Evolutionary conservation across 1,140 invertebrate genomes (phyloP), one percentile per base, ranked within the genome.

Genomic region (Hirudo medicinalis): DNA sequence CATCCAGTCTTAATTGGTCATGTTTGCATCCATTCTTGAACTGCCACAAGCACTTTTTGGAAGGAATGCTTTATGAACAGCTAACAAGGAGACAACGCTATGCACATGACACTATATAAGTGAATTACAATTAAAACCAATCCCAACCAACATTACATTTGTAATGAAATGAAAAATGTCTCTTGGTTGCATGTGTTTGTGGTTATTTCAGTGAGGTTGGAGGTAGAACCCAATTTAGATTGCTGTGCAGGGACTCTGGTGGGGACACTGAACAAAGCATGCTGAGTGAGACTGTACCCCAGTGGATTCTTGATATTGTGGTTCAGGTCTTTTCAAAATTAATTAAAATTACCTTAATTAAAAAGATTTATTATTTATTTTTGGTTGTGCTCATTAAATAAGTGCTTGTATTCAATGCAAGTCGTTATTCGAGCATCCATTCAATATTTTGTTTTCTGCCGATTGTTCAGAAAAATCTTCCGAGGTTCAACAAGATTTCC

Each of bases 241-340:
- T 95, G 67, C 82, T 95, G 74, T 94, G 95, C 27, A 87, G 90
- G 67, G 96, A 99, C 82, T 91, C 94, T 40, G 89, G 89, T 0
- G 91, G 93, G n/a, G 94, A 97, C 78, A 94, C 91, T 19, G 96
- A 99, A 84, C 88, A 91, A 75, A 88, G 89, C 72, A 84, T 97
- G 66, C 84, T 99, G 8, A 90, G 91, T 76, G 96, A 99, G 80
- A 94, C 90, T 9, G 91, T 98, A 55, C 96, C 96, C 2, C 87
- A 88, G 22, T 99, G 96, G 95, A 92, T 98, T 15, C 89, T 90
- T 5, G 94, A 97, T 78, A 92, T 94, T 71, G 89, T 95, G 49
- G 90, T 96, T 66, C 90, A 95, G 76, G 83, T 83, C 75, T 11
- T 13, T 49, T 49, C 9, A 49, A 49, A 54, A 5, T 69, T 53